Evolutionary conservation across 2,113 vertebrate genomes (phyloP).

Genomic region (Sapajus apella): DNA sequence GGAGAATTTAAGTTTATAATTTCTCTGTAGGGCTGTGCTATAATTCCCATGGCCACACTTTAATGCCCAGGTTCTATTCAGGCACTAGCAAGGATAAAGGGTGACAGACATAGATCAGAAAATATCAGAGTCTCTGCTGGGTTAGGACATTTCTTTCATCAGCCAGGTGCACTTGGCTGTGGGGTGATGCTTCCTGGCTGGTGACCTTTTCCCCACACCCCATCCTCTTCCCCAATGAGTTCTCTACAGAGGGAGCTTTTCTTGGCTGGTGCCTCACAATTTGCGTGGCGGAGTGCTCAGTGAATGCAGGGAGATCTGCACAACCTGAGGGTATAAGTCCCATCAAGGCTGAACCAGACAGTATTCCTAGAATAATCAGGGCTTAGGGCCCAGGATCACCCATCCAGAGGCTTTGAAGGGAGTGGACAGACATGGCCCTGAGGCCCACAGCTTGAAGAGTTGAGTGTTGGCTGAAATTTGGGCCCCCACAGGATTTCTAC

Average conservation of each 20-base stretch:
- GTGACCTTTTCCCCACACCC: background rate
- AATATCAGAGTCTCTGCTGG: background rate
- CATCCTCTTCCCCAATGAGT: background rate
- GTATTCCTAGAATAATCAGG: background rate
- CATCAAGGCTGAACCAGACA: background rate
- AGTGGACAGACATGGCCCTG: accelerated
- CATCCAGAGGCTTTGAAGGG: no score
- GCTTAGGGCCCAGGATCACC: no score
- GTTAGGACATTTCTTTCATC: background rate
- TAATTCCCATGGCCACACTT: background rate
- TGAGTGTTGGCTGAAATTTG: background rate
- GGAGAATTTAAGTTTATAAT: background rate
- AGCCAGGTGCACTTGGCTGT: background rate
- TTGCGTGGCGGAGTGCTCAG: background rate
- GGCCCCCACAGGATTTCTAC: no score
- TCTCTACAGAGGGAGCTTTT: background rate
- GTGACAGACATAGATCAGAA: background rate
- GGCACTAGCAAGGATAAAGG: background rate
- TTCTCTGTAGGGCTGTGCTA: background rate
- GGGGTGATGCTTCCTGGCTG: background rate
- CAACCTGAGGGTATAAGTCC: background rate
- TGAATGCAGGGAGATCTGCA: background rate
- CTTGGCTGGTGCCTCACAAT: background rate
- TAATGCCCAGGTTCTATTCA: background rate
- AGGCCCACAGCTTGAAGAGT: accelerated